Evolutionary conservation across 2,113 vertebrate species (phyloP).

Genomic region (Montifringilla adamsi): DNA sequence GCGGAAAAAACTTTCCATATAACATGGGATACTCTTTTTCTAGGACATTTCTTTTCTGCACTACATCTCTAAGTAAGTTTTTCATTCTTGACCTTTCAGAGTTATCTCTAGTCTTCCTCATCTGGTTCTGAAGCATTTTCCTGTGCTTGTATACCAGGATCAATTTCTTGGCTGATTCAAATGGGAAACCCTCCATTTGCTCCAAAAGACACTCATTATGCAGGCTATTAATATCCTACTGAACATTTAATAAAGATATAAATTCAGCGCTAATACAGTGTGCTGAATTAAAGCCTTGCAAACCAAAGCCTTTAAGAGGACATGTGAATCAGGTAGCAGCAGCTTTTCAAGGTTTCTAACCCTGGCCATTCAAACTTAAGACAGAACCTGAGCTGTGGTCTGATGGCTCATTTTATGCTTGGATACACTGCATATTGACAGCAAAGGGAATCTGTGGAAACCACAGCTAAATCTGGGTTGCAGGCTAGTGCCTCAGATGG

Average conservation of each 20-base stretch:
- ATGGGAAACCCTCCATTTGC: not conserved
- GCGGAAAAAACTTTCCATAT: not conserved
- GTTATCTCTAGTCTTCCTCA: not conserved
- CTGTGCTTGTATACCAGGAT: not conserved
- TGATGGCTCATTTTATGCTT: conserved; percentile 24
- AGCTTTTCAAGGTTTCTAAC: not conserved
- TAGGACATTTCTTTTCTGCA: not conserved
- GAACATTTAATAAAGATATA: not conserved
- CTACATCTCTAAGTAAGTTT: not conserved
- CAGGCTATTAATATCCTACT: not conserved
- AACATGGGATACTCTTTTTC: not conserved
- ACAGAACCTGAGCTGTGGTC: not conserved
- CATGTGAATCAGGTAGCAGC: not conserved
- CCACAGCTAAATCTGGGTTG: not conserved
- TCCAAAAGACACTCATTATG: not conserved
- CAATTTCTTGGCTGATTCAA: not conserved
- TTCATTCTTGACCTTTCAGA: not conserved
- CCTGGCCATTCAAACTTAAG: not conserved
- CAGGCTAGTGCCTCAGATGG: not conserved
- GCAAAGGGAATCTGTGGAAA: not conserved
- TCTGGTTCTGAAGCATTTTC: not conserved
- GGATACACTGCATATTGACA: conserved; percentile 1
- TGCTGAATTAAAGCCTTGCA: not conserved
- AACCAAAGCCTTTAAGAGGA: not conserved
- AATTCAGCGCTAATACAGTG: not conserved